These are phyloP conservation scores for Calliopum simillimum DNA, from an alignment of 2,888 invertebrate species.

Conservation along the genomic window DNA sequence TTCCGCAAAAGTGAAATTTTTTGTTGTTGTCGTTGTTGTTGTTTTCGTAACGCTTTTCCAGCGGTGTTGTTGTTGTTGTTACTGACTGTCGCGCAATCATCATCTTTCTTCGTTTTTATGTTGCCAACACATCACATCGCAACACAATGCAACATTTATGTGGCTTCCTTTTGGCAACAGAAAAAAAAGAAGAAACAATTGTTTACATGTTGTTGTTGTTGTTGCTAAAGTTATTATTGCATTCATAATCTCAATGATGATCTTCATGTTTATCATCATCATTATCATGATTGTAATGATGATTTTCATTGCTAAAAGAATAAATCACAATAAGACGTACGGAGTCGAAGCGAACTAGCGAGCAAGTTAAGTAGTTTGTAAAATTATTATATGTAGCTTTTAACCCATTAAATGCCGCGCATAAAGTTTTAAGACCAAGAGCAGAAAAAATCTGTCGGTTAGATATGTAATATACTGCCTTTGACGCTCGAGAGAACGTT, in stretches of 20 bases:
- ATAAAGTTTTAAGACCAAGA: too few relatives aligned
- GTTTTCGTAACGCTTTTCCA: background rate
- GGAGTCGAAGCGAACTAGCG: too few relatives aligned
- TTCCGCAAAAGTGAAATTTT: slow-evolving; percentile 57
- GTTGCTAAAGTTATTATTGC: background rate
- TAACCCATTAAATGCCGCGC: too few relatives aligned
- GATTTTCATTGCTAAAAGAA: slow-evolving; percentile 1
- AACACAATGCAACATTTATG: slow-evolving; percentile 46
- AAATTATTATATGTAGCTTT: too few relatives aligned
- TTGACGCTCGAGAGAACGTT: too few relatives aligned
- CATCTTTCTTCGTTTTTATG: too few relatives aligned
- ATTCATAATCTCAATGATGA: too few relatives aligned
- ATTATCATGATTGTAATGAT: slow-evolving; percentile 2
- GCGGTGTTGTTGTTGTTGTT: slow-evolving; percentile 16
- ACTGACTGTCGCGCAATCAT: too few relatives aligned
- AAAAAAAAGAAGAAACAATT: slow-evolving; percentile 33
- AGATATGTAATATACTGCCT: too few relatives aligned
- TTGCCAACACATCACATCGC: too few relatives aligned
- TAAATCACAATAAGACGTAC: background rate
- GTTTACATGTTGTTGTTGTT: slow-evolving; percentile 2
- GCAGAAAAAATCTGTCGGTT: too few relatives aligned
- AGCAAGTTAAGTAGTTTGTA: too few relatives aligned
- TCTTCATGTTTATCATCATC: slow-evolving; percentile 27
- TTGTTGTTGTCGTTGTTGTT: slow-evolving; percentile 36
- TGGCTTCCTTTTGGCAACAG: slow-evolving; percentile 51